Conservation (phyloP, 2,888 invertebrate genomes). For the Agapetus fuscipes region DNA sequence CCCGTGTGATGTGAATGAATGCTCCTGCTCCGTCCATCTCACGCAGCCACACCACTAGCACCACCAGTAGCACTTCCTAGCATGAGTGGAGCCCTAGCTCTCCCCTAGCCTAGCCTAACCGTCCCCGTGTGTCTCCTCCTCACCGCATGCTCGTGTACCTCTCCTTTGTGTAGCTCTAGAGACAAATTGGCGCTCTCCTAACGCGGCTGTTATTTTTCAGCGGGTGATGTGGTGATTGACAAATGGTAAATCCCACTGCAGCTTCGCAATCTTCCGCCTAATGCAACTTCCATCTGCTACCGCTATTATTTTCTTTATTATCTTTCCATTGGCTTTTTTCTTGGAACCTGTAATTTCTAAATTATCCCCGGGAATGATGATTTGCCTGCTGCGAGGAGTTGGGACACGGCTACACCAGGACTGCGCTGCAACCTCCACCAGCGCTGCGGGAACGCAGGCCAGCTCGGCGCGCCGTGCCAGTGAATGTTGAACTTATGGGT, state of each 20-base stretch:
- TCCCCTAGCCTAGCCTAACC: too few species aligned
- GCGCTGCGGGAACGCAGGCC: background rate
- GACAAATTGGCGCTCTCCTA: constrained; percentile 7
- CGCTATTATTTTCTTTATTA: constrained; percentile 35
- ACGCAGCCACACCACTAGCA: too few species aligned
- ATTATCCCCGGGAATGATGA: constrained; percentile 14
- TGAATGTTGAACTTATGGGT: constrained; percentile 19
- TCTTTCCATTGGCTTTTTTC: constrained; percentile 26
- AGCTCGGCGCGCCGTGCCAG: constrained; percentile 8
- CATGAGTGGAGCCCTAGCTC: too few species aligned
- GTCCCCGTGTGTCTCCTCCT: constrained; percentile 6
- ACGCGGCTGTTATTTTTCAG: constrained; percentile 43
- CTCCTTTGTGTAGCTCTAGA: constrained; percentile 5
- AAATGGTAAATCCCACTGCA: constrained; percentile 46
- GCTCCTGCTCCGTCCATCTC: too few species aligned
- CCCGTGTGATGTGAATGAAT: too few species aligned
- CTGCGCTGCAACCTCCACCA: too few species aligned
- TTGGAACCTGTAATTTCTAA: constrained; percentile 20
- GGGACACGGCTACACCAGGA: too few species aligned
- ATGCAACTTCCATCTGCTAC: constrained; percentile 27
- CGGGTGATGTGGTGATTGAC: constrained; percentile 61
- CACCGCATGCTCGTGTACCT: constrained; percentile 14
- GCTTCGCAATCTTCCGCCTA: constrained; percentile 14
- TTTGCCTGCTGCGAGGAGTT: constrained; percentile 22
- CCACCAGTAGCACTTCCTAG: too few species aligned